Evolutionary conservation across 92 coral and sea anemone genomes (phyloP), one percentile per base, ranked within the genome.

Genomic region (Isaurus tuberculatus): DNA sequence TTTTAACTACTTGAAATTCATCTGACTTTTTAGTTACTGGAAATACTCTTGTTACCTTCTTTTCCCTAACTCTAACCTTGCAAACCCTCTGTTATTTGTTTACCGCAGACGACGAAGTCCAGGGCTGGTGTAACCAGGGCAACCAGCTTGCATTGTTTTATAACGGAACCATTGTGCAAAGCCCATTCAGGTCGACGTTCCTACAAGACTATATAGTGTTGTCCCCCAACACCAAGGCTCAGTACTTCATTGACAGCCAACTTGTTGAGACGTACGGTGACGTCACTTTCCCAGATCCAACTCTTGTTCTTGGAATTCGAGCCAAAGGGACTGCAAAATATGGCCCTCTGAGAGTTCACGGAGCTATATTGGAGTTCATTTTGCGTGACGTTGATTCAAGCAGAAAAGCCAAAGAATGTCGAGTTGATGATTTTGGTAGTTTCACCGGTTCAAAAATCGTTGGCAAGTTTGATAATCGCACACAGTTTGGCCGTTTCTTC

Each of bases 261-360:
- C 70, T 77, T 4, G 67, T 57, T 2, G 82, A 77, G 68, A 49
- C 86, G 1, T 46, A 58, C 29, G 65, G 82, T 31, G 71, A 86
- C 15, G 53, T 58, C 0, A 33, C 66, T 0, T 53, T 72, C 5
- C 63, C 60, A 20, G 86, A 51, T 5, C 70, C 77, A 22, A 42
- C 89, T 61, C 63, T 86, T 20, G 81, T 67, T 13, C 22, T 83
- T 9, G 86, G 72, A 26, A 34, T 84, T 23, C 46, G 42, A 26
- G 26, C 64, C 2, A 87, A 60, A 36, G 89, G 91, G 9, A 70
- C 83, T 0, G 88, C 90, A 19, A 83, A 79, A 37, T 90, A 87
- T 33, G 91, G 91, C 6, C 93, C 88, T 36, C 61, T 90, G 29
- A 73, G 36, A 22, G 64, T 87, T 72, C 89, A 85, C 8, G 82